These are phyloP conservation scores for Leptinotarsa tumamoca DNA, from an alignment of 2,888 invertebrate species.

Conservation along the genomic window DNA sequence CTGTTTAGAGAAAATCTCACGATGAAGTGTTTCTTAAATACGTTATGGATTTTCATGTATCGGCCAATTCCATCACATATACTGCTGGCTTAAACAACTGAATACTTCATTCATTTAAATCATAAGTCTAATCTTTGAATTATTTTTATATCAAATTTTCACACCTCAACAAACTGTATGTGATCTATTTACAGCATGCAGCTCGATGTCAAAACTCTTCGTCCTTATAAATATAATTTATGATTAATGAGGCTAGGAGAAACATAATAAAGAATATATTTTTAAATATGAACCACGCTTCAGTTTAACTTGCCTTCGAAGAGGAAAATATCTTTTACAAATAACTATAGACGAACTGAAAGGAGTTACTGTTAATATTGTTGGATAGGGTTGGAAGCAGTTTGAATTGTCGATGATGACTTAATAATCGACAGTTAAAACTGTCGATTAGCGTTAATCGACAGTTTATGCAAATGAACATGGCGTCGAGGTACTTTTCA, in stretches of 20 bases:
- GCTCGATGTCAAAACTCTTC: background rate
- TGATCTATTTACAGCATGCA: background rate
- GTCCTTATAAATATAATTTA: background rate
- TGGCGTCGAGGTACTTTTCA: too few relatives aligned
- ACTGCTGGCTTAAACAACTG: too few relatives aligned
- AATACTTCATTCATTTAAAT: background rate
- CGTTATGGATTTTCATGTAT: too few relatives aligned
- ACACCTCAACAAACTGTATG: constrained; percentile 7
- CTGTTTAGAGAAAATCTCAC: too few relatives aligned
- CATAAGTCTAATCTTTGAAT: background rate
- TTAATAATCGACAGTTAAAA: too few relatives aligned
- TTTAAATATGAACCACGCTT: background rate
- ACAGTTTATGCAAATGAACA: too few relatives aligned
- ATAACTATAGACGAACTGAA: background rate
- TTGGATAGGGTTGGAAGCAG: background rate
- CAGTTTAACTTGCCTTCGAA: background rate
- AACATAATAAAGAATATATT: background rate
- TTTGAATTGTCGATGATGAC: background rate
- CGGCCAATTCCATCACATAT: too few relatives aligned
- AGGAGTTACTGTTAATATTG: background rate
- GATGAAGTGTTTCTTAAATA: too few relatives aligned
- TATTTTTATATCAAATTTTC: background rate
- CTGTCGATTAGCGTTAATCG: too few relatives aligned
- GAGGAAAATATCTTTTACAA: background rate
- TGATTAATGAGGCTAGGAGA: constrained; percentile 5